Conservation (phyloP, 2,888 invertebrate species). For the Cistogaster globosa region DNA sequence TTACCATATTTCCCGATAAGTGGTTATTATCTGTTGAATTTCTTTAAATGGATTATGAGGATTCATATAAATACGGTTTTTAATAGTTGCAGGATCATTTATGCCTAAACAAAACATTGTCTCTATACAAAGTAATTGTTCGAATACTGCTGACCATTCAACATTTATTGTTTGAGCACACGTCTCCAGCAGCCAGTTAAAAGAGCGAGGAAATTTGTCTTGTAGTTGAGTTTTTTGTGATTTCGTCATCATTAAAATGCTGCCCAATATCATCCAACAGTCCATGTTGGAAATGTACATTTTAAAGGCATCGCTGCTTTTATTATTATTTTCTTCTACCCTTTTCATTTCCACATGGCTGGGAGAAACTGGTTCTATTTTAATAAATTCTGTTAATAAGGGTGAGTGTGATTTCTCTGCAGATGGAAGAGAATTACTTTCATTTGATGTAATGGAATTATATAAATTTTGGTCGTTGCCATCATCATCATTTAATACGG, state of each 20-base stretch:
- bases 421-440: slow-evolving; percentile 5
- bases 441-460: neutral
- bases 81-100: slow-evolving; percentile 75
- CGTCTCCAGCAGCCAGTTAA: slow-evolving; percentile 81
- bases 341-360: neutral
- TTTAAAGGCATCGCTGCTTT: slow-evolving; percentile 27
- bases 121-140: slow-evolving; percentile 80
- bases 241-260: slow-evolving; percentile 63
- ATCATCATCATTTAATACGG: slow-evolving; percentile 38
- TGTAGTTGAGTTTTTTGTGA: slow-evolving; percentile 75
- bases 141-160: slow-evolving; percentile 77
- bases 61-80: slow-evolving; percentile 74
- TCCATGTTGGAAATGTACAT: slow-evolving; percentile 80
- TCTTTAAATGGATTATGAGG: slow-evolving; percentile 75
- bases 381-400: slow-evolving; percentile 26
- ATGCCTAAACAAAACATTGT: slow-evolving; percentile 79
- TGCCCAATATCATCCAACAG: slow-evolving; percentile 80
- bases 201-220: slow-evolving; percentile 78
- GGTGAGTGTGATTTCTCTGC: neutral
- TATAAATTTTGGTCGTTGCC: neutral
- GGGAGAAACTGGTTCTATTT: slow-evolving; percentile 32
- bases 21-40: slow-evolving; percentile 73
- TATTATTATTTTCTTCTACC: slow-evolving; percentile 3
- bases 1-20: slow-evolving; percentile 76
- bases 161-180: slow-evolving; percentile 80